phyloP scores from a whole-genome alignment of 2,797 vertebrate genomes.

The Oryzias sinensis region DNA sequence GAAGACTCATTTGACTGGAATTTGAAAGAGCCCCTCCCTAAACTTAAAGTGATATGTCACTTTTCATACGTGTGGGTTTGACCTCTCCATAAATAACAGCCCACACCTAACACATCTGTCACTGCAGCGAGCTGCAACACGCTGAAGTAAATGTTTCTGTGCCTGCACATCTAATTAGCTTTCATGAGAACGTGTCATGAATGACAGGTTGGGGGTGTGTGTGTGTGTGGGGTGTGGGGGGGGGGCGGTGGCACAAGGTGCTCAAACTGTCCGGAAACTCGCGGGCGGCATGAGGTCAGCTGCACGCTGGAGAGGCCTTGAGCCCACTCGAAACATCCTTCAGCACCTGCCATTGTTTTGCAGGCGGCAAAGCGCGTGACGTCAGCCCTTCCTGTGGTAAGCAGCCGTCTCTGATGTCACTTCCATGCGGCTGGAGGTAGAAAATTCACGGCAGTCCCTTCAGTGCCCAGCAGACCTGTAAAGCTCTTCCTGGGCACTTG shows the following conservation, averaged over 20 bases:
- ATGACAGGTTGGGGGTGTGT: not conserved
- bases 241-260: conserved; percentile 18
- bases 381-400: conserved; percentile 57
- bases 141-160: not conserved
- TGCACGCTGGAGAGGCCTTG: conserved; percentile 36
- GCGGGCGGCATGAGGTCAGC: conserved; percentile 22
- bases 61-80: conserved; percentile 13
- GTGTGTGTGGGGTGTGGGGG: too few relatives aligned
- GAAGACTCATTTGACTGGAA: conserved; percentile 33
- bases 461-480: conserved; percentile 59
- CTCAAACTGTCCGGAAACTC: conserved; percentile 1
- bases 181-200: not conserved
- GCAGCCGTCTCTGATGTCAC: conserved; percentile 57
- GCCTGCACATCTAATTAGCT: conserved; percentile 1
- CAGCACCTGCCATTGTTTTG: conserved; percentile 64
- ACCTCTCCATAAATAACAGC: not conserved
- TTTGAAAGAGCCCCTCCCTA: conserved; percentile 31
- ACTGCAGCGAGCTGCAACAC: not conserved
- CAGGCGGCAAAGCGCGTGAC: conserved; percentile 13
- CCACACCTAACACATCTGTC: not conserved
- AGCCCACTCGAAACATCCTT: conserved; percentile 55
- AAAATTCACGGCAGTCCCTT: conserved; percentile 49
- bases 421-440: conserved; percentile 54
- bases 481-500: conserved; percentile 36
- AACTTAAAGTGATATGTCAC: conserved; percentile 24